Conservation (phyloP, 1,140 invertebrate genomes). For the Drosophila sp. region DNA sequence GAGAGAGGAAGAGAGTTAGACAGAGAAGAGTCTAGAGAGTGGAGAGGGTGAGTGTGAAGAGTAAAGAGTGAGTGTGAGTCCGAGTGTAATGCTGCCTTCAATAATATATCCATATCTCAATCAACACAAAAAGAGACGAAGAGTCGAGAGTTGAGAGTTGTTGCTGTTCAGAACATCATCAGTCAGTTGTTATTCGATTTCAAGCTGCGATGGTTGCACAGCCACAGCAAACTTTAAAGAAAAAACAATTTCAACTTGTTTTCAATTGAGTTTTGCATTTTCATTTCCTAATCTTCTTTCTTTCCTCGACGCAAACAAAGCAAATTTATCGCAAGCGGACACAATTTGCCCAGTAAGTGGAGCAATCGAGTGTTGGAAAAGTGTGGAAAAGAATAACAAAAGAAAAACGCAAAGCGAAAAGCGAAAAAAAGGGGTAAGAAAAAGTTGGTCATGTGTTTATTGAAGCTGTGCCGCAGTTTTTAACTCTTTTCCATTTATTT, state of each 20-base stretch:
- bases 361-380: constrained; percentile 28
- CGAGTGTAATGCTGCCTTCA: constrained; percentile 1
- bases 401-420: background rate
- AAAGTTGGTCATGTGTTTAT: constrained; percentile 12
- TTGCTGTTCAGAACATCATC: constrained; percentile 4
- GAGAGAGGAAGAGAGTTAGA: background rate
- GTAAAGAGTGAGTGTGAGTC: constrained; percentile 18
- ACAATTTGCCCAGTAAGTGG: constrained; percentile 39
- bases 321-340: constrained; percentile 33
- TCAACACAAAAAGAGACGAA: background rate
- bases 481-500: constrained; percentile 7
- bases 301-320: constrained; percentile 26
- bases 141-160: constrained; percentile 5
- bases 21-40: background rate
- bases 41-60: background rate
- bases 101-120: constrained; percentile 27
- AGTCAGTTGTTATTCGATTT: constrained; percentile 36
- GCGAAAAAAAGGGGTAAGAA: background rate
- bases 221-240: constrained; percentile 20
- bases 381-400: constrained; percentile 2
- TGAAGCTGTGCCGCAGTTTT: constrained; percentile 6
- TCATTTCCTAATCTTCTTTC: background rate
- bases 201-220: constrained; percentile 20
- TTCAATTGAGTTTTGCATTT: constrained; percentile 27
- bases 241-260: constrained; percentile 19